Conservation (phyloP, 2,113 vertebrate genomes). For the Limanda limanda region DNA sequence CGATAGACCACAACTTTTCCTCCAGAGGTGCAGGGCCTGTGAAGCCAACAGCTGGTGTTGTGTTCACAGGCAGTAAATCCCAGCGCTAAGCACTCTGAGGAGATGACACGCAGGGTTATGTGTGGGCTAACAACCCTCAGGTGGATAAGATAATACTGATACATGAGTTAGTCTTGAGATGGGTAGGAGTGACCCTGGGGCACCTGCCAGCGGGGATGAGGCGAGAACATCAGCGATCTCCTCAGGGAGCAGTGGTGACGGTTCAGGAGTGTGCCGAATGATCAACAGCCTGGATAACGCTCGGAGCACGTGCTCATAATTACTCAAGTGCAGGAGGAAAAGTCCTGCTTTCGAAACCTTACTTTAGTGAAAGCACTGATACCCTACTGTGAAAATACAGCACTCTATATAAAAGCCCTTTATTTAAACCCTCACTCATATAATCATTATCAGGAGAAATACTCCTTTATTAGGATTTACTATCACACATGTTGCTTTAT, state of each 20-base stretch:
- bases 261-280: not conserved
- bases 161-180: constrained; percentile 22
- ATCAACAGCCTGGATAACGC: constrained; percentile 13
- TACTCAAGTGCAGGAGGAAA: not conserved
- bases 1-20: constrained; percentile 31
- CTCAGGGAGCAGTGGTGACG: not conserved
- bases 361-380: not conserved
- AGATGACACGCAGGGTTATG: constrained; percentile 17
- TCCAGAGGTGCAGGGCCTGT: constrained; percentile 15
- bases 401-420: not conserved
- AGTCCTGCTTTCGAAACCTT: not conserved
- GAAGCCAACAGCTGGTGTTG: constrained; percentile 35
- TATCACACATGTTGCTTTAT: no score
- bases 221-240: not conserved
- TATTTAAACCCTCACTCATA: no score
- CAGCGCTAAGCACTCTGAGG: not conserved
- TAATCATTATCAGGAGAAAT: no score
- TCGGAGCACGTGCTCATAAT: not conserved
- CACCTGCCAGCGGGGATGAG: constrained; percentile 8
- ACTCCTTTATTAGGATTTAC: no score
- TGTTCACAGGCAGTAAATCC: constrained; percentile 32
- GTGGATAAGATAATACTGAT: constrained; percentile 36
- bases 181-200: constrained; percentile 15
- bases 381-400: not conserved
- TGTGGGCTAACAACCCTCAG: constrained; percentile 34